Base-by-base conservation (phyloP, 2,797 vertebrate genomes). In the Schizopygopsis malacanthus region DNA sequence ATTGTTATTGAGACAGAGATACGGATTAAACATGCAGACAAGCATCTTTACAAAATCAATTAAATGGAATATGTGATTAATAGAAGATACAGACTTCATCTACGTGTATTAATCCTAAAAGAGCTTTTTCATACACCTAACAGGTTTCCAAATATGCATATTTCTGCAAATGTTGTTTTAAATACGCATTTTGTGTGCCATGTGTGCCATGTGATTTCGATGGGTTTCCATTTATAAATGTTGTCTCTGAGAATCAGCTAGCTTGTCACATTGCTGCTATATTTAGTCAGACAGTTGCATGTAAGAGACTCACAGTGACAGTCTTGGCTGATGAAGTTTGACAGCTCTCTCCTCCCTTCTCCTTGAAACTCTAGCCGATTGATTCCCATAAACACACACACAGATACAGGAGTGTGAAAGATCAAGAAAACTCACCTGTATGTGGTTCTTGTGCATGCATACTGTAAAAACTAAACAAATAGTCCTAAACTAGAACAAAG, bases 211-310 rank as follows among this genome's bases (percentile, higher is more conserved):
- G 87, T 86, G 87, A 87, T 84, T 91, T 80, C 15, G 89, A 92
- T 84, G 88, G 79, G 76, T 87, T 87, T 71, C 86, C 90, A 91
- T 92, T 92, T 91, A 87, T 90, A 92, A 91, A 92, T 90, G 86
- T 86, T 89, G 88, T 90, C 18, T 85, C 61, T 65, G 76, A 83
- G 86, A 93, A 87, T 92, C 90, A 88, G 87, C 89, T 81, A 86
- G 90, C 79, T 89, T 91, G 92, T 93, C 92, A 91, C 90, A 91
- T 90, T 3, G 50, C 22, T 81, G 89, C 93, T 94, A 94, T 93
- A 95, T 95, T 94, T 91, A 93, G 92, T 91, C 85, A 85, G 92
- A 93, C 93, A 89, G 90, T 91, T 91, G 90, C 84, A 89, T 81
- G 87, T 85, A 89, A 72, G 91, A 92, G 91, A 91, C 89, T 90